Evolutionary conservation across 2,888 invertebrate species (phyloP).

Genomic region (Drosophila anomelani): DNA sequence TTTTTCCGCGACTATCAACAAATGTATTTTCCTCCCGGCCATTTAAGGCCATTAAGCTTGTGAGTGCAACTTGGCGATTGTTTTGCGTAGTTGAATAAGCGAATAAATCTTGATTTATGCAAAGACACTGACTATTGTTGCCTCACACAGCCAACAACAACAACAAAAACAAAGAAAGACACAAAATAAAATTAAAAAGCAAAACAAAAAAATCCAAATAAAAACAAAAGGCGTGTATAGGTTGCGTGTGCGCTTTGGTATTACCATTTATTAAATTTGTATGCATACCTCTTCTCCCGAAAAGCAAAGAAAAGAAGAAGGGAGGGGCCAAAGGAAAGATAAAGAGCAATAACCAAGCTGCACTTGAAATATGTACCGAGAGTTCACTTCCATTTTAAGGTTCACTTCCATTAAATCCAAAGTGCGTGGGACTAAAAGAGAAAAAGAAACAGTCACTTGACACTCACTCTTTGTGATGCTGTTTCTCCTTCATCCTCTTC

Average conservation of each 20-base stretch:
- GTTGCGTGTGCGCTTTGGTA: conserved; percentile 71
- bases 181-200: neutral
- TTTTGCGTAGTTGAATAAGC: conserved; percentile 32
- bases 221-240: conserved; percentile 21
- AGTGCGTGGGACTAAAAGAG: conserved; percentile 31
- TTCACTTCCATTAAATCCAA: too few relatives aligned
- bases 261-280: conserved; percentile 63
- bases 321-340: neutral
- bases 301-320: neutral
- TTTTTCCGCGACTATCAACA: neutral
- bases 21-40: neutral
- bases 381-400: conserved; percentile 18
- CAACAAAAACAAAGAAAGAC: conserved; percentile 1
- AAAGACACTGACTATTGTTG: conserved; percentile 37
- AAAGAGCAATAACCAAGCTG: conserved; percentile 40
- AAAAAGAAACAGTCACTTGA: conserved; percentile 51
- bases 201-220: too few relatives aligned
- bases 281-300: conserved; percentile 45
- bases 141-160: conserved; percentile 21
- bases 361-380: conserved; percentile 40
- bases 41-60: conserved; percentile 30
- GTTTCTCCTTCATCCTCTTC: conserved; percentile 4
- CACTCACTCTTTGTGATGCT: conserved; percentile 23
- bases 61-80: conserved; percentile 3
- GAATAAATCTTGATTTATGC: conserved; percentile 47